Conservation (phyloP, 2,888 invertebrate species). For the Torymus texanus region DNA sequence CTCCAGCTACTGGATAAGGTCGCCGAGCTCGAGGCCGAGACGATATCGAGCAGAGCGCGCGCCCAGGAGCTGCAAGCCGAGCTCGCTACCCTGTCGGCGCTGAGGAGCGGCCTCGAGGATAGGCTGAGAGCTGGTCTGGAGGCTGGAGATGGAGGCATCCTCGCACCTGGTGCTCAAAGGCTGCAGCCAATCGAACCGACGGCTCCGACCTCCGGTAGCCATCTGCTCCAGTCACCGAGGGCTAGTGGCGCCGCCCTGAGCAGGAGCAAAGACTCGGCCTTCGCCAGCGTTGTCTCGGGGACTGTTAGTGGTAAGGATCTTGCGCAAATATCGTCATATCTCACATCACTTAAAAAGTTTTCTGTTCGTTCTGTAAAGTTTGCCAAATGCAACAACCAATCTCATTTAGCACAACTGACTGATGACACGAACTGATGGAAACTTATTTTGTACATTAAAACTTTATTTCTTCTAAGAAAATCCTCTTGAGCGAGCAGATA, state of each 20-base stretch:
- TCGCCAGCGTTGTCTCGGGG: slow-evolving; percentile 62
- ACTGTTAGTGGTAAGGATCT: slow-evolving; percentile 45
- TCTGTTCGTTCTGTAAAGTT: no score
- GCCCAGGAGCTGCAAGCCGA: slow-evolving; percentile 82
- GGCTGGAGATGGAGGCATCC: slow-evolving; percentile 60
- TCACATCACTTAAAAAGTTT: no score
- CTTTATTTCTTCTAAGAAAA: no score
- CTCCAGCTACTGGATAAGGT: slow-evolving; percentile 85
- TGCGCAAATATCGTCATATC: not conserved
- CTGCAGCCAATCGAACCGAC: slow-evolving; percentile 64
- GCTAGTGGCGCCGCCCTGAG: slow-evolving; percentile 57
- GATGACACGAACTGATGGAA: no score
- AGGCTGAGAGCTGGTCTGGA: slow-evolving; percentile 69
- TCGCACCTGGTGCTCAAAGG: slow-evolving; percentile 67
- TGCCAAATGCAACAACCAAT: no score
- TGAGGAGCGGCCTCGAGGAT: slow-evolving; percentile 72
- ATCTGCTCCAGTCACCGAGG: slow-evolving; percentile 62
- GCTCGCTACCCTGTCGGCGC: slow-evolving; percentile 77
- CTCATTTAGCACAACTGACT: no score
- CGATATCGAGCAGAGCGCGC: slow-evolving; percentile 81
- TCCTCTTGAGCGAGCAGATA: no score
- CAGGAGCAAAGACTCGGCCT: slow-evolving; percentile 67
- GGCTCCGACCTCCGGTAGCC: slow-evolving; percentile 29
- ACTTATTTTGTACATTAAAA: no score
- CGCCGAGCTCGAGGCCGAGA: slow-evolving; percentile 87